These are phyloP conservation scores for Penelope pileata DNA, from an alignment of 2,113 vertebrate genomes.

Conservation along the genomic window DNA sequence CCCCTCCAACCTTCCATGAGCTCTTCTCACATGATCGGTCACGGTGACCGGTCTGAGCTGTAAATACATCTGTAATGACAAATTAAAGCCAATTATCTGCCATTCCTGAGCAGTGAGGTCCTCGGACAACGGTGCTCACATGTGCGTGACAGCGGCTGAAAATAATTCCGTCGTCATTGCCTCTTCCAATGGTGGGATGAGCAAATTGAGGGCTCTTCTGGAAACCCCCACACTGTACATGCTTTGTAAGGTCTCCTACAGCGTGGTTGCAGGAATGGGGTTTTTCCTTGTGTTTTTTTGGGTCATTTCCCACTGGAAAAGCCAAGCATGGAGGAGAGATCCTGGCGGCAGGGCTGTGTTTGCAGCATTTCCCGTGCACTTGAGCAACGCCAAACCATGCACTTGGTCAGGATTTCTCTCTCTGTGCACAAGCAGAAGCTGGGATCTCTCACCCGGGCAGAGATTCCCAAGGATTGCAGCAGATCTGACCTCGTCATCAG, in stretches of 20 bases:
- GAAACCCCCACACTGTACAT: fast-evolving
- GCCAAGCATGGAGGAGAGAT: neutral
- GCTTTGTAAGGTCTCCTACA: neutral
- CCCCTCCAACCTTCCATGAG: neutral
- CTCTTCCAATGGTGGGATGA: neutral
- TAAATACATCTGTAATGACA: slow-evolving; percentile 44
- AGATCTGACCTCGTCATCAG: neutral
- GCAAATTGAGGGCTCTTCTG: neutral
- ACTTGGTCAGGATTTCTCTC: neutral
- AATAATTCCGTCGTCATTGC: neutral
- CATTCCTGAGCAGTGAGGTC: neutral
- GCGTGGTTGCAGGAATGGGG: neutral
- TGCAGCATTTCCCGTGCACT: fast-evolving
- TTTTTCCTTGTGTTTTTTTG: neutral
- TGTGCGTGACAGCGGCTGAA: neutral
- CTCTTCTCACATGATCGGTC: neutral
- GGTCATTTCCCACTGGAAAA: neutral
- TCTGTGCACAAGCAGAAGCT: neutral
- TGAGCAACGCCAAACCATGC: neutral
- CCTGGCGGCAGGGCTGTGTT: neutral
- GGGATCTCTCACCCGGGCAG: neutral
- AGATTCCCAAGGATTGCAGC: neutral
- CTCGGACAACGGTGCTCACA: neutral
- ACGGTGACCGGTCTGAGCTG: neutral
- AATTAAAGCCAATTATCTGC: slow-evolving; percentile 58